Conservation (phyloP, 2,113 vertebrate species). For the Euleptes europaea region DNA sequence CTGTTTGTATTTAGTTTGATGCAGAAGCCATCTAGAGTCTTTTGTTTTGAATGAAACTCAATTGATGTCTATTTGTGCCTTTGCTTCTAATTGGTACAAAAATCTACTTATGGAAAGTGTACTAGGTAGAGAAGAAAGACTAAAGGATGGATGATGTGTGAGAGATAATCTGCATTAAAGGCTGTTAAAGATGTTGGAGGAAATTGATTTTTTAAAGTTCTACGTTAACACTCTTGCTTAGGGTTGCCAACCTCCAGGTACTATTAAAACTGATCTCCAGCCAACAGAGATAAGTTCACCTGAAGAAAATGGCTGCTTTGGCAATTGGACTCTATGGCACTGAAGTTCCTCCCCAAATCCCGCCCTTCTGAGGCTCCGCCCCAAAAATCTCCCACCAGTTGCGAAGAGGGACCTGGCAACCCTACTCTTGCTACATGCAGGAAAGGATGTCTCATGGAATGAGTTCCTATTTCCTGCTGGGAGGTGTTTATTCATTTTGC, state of each 20-base stretch:
- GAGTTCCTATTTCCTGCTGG: not conserved
- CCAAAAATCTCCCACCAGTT: no score
- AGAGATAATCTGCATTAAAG: constrained; percentile 11
- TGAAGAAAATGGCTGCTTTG: no score
- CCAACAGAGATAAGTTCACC: no score
- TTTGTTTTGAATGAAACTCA: not conserved
- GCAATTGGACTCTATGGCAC: no score
- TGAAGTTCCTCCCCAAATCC: no score
- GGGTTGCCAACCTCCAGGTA: no score
- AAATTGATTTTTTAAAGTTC: not conserved
- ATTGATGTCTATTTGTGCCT: not conserved
- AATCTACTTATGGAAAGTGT: not conserved
- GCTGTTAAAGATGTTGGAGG: not conserved
- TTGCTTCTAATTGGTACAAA: constrained; percentile 13
- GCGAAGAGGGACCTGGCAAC: no score
- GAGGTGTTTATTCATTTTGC: not conserved
- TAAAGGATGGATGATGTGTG: no score
- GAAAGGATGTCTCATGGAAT: not conserved
- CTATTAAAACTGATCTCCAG: no score
- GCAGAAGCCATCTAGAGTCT: not conserved
- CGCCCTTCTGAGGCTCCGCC: no score
- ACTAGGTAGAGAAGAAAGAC: not conserved
- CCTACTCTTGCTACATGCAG: not conserved
- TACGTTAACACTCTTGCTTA: not conserved
- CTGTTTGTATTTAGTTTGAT: rapidly evolving